Conservation (phyloP, 1,140 invertebrate species). For the Anastrepha ludens region DNA sequence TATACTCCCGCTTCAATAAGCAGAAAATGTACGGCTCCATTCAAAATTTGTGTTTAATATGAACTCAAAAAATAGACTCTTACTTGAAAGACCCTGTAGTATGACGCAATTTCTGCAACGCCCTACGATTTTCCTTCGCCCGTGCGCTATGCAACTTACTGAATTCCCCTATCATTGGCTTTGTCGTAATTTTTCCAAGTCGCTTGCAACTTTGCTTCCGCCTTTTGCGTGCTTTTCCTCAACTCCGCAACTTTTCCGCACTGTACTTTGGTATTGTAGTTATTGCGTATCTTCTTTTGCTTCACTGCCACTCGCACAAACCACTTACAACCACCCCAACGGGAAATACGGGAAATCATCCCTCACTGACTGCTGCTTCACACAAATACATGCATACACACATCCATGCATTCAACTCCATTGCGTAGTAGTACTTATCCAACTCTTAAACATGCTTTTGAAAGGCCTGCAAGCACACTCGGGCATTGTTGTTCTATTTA, state of each 20-base stretch:
- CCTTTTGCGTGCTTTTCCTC: background rate
- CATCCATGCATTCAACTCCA: background rate
- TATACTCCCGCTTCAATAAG: too few species aligned
- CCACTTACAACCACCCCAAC: conserved; percentile 13
- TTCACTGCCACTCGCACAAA: background rate
- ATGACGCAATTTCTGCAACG: conserved; percentile 47
- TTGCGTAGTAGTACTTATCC: conserved; percentile 42
- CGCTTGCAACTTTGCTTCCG: conserved; percentile 18
- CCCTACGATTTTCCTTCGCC: background rate
- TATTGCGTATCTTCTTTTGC: conserved; percentile 12
- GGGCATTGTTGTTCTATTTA: conserved; percentile 35
- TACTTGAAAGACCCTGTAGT: background rate
- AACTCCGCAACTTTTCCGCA: background rate
- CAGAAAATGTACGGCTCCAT: too few species aligned
- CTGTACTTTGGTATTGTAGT: background rate
- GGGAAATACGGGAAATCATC: conserved; percentile 1
- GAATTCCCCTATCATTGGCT: conserved; percentile 18
- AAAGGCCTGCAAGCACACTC: conserved; percentile 30
- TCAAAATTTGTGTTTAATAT: too few species aligned
- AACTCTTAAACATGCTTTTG: conserved; percentile 45
- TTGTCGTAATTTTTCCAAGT: conserved; percentile 2
- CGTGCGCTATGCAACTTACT: background rate
- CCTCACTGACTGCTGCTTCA: conserved; percentile 7
- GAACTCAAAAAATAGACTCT: too few species aligned
- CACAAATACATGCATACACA: too few species aligned